Evolutionary conservation across 2,113 vertebrate species (phyloP).

Genomic region (Calyptommatus sinebrachiatus): DNA sequence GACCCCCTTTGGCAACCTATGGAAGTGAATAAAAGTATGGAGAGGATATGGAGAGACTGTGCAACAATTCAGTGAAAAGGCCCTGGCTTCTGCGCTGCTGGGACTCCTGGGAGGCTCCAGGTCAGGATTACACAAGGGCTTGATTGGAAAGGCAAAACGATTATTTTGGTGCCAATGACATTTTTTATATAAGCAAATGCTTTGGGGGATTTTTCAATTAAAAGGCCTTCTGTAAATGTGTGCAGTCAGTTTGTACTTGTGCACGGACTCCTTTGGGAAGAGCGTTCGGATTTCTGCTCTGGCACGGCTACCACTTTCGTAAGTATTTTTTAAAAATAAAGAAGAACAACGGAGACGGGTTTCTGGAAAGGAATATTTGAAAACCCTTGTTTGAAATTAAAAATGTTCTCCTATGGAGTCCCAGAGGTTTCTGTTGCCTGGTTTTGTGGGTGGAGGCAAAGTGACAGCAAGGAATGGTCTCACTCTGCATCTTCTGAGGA

Average conservation of each 20-base stretch:
- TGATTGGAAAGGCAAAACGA: no score
- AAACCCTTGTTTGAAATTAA: conserved; percentile 5
- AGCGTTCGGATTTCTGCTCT: background rate
- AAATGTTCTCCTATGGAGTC: background rate
- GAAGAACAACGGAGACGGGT: background rate
- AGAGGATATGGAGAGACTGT: no score
- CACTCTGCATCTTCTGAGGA: no score
- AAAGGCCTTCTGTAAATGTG: background rate
- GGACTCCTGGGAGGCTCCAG: no score
- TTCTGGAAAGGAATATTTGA: background rate
- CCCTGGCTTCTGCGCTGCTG: no score
- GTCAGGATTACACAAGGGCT: background rate
- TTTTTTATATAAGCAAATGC: background rate
- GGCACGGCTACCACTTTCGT: background rate
- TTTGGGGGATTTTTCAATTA: background rate
- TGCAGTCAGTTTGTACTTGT: background rate
- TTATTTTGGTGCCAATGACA: background rate
- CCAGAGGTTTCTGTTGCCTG: background rate
- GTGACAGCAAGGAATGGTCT: no score
- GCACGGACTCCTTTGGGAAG: background rate
- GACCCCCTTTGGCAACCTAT: no score
- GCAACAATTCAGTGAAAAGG: no score
- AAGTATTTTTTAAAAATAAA: background rate
- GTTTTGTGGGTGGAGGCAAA: background rate
- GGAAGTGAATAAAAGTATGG: no score